These are phyloP conservation scores for Nemotelus pantherinus DNA, from an alignment of 2,888 invertebrate species.

Conservation along the genomic window DNA sequence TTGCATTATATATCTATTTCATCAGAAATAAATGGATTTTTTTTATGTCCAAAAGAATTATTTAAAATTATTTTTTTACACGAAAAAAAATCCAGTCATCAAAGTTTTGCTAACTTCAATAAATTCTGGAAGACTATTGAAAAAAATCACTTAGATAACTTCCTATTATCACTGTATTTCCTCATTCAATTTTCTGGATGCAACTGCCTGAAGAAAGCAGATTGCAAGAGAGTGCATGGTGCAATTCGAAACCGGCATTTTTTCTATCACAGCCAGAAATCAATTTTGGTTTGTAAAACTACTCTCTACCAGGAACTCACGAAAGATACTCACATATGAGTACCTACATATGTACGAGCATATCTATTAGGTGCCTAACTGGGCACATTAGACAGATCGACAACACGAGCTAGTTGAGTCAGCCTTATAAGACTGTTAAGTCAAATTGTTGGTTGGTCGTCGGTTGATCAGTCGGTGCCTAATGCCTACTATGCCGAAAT, in stretches of 20 bases:
- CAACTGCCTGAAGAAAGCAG: background rate
- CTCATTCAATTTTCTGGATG: background rate
- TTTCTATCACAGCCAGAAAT: constrained; percentile 31
- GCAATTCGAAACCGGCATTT: constrained; percentile 3
- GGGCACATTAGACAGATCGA: constrained; percentile 15
- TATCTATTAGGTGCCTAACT: background rate
- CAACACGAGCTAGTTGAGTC: too few relatives aligned
- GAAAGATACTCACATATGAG: too few relatives aligned
- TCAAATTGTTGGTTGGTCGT: too few relatives aligned
- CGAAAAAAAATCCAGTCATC: too few relatives aligned
- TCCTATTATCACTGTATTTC: background rate
- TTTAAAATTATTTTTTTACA: too few relatives aligned
- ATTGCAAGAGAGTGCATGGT: background rate
- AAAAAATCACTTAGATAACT: background rate
- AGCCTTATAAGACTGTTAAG: too few relatives aligned
- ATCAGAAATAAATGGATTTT: too few relatives aligned
- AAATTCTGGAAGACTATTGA: too few relatives aligned
- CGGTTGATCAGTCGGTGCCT: background rate
- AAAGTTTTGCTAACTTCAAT: too few relatives aligned
- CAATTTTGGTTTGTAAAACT: constrained; percentile 27
- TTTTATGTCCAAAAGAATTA: too few relatives aligned
- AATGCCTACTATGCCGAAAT: constrained; percentile 9
- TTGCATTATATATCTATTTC: too few relatives aligned
- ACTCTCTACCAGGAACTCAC: background rate
- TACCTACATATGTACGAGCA: background rate